Evolutionary conservation across 92 coral and sea anemone species (phyloP), one percentile per base, ranked within the genome.

Genomic region (Actinostola sp.): DNA sequence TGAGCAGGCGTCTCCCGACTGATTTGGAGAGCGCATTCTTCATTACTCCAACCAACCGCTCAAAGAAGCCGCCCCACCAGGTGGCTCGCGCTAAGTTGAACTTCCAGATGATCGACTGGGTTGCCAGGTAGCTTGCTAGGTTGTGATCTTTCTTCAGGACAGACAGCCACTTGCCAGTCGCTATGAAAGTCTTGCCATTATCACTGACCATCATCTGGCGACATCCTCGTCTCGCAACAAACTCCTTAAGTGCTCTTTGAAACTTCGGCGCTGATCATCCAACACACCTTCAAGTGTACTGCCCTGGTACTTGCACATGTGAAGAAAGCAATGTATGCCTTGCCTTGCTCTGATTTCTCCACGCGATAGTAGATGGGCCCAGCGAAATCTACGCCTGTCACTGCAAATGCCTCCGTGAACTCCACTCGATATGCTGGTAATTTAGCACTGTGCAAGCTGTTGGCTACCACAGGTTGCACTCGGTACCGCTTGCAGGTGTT

Each of bases 221-320:
- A 11, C 71, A 27, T 3, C 82, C 88, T 67, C 82, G 12, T 72
- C 86, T 59, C 26, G 77, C 82, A 25, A 82, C 78, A 24, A 82
- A 82, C 66, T 75, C 79, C 48, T 62, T 76, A 17, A 76, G 38
- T 20, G 63, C 32, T 42, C 70, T 28, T 36, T 76, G 69, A 50
- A 83, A 83, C 29, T 76, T 74, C 4, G 1, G 10, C 6, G 72
- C 71, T n/a, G 85, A 53, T 56, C 73, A 26, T 25, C 73, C 70
- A 24, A 20, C 78, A 72, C 10, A 85, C 70, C 63, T 52, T 85
- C 45, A 85, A 49, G 66, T 85, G 85, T 11, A 85, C 89, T 5
- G 89, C 89, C 34, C 89, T 53, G 7, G 84, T 84, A 14, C 75
- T 71, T 0, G 89, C 82, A 53, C 89, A 84, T 33, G 89, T 79